Conservation (phyloP, 1,140 invertebrate genomes). For the Hylyphantes graminicola region DNA sequence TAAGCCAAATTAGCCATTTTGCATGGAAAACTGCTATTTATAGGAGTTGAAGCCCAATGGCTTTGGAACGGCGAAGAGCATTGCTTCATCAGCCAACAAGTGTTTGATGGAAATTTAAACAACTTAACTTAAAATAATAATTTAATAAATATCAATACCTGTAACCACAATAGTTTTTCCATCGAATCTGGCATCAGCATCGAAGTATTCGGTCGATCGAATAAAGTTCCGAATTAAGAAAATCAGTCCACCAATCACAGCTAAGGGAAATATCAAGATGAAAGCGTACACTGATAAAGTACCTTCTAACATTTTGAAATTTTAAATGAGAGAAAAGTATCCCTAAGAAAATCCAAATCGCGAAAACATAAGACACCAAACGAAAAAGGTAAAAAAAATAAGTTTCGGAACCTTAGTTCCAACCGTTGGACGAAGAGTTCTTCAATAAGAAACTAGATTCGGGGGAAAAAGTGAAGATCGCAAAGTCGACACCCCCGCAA, state of each 20-base stretch:
- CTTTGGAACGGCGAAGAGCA: too few relatives aligned
- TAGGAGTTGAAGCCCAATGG: too few relatives aligned
- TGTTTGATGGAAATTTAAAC: background rate
- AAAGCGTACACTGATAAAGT: slow-evolving; percentile 59
- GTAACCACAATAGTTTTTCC: slow-evolving; percentile 62
- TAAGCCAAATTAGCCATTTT: too few relatives aligned
- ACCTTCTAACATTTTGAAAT: slow-evolving; percentile 60
- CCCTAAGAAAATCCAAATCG: background rate
- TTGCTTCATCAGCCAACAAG: too few relatives aligned
- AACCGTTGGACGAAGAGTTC: too few relatives aligned
- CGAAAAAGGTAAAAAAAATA: background rate
- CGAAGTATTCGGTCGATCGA: slow-evolving; percentile 59
- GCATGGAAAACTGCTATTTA: too few relatives aligned
- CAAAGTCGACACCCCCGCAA: slow-evolving; percentile 27
- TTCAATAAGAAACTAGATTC: too few relatives aligned
- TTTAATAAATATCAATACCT: slow-evolving; percentile 37
- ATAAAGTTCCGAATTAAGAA: slow-evolving; percentile 60
- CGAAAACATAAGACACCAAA: background rate
- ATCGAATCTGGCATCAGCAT: slow-evolving; percentile 60
- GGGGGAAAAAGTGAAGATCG: slow-evolving; percentile 16
- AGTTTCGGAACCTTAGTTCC: too few relatives aligned
- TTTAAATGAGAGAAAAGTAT: background rate
- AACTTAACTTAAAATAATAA: background rate
- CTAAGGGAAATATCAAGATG: slow-evolving; percentile 61
- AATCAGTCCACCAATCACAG: slow-evolving; percentile 55